A percentile compares a stretch with the other conserved stretches of the same genome.
These are phyloP conservation scores for Isurus oxyrinchus DNA, from an alignment of 2,113 vertebrate species.

Conservation along the genomic window DNA sequence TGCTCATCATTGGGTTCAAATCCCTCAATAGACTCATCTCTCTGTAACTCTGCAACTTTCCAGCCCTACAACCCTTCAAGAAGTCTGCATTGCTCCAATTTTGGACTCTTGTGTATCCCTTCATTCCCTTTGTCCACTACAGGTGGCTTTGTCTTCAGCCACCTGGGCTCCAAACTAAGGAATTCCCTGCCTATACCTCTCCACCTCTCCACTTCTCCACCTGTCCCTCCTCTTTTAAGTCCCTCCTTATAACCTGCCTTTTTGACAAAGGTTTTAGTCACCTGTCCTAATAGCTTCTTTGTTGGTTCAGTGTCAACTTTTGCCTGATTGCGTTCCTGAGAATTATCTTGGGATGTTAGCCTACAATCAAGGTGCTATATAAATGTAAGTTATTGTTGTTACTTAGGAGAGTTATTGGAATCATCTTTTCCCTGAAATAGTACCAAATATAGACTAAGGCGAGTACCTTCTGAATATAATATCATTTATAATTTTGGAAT, in stretches of 20 bases:
- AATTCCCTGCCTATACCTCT: too few species aligned
- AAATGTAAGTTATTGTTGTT: too few species aligned
- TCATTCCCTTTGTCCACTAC: too few species aligned
- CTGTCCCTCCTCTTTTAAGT: background rate
- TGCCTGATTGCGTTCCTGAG: background rate
- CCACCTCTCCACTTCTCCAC: background rate
- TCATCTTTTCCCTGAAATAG: too few species aligned
- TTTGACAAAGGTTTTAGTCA: background rate
- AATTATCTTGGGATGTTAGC: background rate
- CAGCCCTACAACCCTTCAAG: background rate
- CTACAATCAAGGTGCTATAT: too few species aligned
- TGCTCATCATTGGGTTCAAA: background rate
- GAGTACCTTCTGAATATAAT: too few species aligned
- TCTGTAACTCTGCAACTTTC: background rate
- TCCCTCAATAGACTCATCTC: background rate
- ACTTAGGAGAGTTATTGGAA: too few species aligned
- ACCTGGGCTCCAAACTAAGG: too few species aligned
- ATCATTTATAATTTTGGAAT: too few species aligned
- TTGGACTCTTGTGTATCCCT: background rate
- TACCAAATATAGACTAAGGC: too few species aligned
- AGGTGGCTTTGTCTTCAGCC: too few species aligned
- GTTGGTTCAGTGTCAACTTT: background rate
- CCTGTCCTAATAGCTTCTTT: background rate
- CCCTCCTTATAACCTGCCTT: background rate
- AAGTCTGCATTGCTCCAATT: background rate